Evolutionary conservation across 2,888 invertebrate genomes (phyloP).

Genomic region (Criorhina ranunculi): DNA sequence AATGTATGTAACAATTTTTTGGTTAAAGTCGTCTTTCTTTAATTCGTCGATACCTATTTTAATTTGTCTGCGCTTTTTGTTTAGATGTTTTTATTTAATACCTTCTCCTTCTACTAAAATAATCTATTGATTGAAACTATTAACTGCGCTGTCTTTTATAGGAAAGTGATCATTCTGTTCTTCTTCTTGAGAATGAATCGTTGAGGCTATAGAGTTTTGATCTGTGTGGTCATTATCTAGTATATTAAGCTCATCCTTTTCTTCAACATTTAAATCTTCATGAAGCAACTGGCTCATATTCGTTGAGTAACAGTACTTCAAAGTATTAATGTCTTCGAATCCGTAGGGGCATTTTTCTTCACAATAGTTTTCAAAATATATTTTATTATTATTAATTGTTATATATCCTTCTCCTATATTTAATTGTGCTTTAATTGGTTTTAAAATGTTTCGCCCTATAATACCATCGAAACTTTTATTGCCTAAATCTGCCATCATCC

Average conservation of each 20-base stretch:
- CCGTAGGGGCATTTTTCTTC: neutral
- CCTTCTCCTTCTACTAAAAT: neutral
- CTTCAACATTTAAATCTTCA: neutral
- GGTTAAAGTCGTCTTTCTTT: neutral
- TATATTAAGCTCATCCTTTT: neutral
- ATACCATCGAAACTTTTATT: neutral
- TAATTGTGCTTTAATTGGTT: neutral
- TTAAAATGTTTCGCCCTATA: neutral
- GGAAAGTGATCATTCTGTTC: neutral
- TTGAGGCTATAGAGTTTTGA: too few relatives aligned
- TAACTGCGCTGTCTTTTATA: neutral
- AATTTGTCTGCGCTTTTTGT: neutral
- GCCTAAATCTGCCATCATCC: neutral
- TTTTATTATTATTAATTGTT: neutral
- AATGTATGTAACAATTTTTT: slow-evolving; percentile 1
- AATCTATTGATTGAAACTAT: neutral
- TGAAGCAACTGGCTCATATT: neutral
- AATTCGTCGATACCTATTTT: neutral
- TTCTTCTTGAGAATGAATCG: neutral
- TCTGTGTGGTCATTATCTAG: too few relatives aligned
- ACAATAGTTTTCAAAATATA: neutral
- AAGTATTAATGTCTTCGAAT: neutral
- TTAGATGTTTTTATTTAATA: neutral
- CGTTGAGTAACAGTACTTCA: neutral
- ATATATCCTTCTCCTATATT: neutral